A percentile compares a stretch with the other conserved stretches of the same genome.
phyloP scores from a whole-genome alignment of 2,113 vertebrate genomes.

The Circaetus gallicus region DNA sequence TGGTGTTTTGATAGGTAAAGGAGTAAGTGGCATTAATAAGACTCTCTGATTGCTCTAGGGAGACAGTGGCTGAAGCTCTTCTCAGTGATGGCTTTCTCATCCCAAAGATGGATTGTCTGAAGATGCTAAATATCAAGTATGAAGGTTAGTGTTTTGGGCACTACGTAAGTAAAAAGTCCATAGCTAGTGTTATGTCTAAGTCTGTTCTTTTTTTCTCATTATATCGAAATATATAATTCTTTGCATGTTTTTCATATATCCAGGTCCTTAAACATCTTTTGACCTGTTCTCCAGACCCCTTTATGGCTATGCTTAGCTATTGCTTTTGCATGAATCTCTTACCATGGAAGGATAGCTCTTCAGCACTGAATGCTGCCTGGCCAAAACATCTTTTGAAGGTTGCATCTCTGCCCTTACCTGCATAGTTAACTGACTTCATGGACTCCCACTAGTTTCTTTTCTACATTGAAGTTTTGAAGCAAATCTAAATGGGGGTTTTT shows the following conservation, averaged over 20 bases:
- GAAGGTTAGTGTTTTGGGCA: constrained; percentile 69
- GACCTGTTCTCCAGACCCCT: background rate
- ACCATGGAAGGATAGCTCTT: background rate
- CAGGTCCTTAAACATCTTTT: background rate
- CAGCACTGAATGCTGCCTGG: background rate
- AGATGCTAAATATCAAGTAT: constrained; percentile 78
- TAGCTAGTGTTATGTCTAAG: background rate
- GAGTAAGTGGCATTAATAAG: background rate
- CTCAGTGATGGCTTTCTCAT: constrained; percentile 90
- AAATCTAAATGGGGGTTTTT: background rate
- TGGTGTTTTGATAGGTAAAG: background rate
- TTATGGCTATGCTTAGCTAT: background rate
- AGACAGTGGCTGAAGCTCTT: constrained; percentile 78
- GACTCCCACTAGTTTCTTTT: background rate
- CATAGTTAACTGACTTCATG: background rate
- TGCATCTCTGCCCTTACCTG: background rate
- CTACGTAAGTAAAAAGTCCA: background rate
- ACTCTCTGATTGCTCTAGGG: constrained; percentile 54
- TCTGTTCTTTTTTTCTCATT: background rate
- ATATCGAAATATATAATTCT: background rate
- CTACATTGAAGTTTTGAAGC: background rate
- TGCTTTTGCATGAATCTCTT: background rate
- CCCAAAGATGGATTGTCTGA: constrained; percentile 86
- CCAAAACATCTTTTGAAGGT: background rate
- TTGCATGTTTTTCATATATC: background rate